These are phyloP conservation scores for Coelopa pilipes DNA, from an alignment of 2,888 invertebrate genomes.

Conservation along the genomic window DNA sequence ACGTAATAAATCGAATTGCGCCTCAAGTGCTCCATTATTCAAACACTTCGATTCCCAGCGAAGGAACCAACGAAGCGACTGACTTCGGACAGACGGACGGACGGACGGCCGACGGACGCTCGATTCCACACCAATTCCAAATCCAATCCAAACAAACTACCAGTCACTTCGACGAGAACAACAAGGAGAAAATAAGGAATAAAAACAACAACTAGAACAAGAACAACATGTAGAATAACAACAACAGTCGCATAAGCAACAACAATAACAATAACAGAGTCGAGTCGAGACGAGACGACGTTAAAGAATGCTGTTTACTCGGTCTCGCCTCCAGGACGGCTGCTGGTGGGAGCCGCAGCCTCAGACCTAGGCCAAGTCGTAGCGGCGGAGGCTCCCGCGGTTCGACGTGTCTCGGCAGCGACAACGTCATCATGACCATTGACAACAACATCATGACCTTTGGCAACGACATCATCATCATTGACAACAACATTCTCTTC, in stretches of 20 bases:
- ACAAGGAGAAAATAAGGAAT: not conserved
- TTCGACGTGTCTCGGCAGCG: not conserved
- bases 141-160: conserved; percentile 4
- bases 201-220: not conserved
- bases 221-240: not conserved
- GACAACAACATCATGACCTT: no score
- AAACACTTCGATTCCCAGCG: conserved; percentile 19
- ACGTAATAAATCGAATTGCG: conserved; percentile 29
- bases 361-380: not conserved
- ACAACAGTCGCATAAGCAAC: not conserved
- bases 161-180: not conserved
- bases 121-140: not conserved
- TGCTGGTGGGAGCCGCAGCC: not conserved
- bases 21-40: conserved; percentile 30
- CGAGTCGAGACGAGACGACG: not conserved
- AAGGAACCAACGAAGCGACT: no score
- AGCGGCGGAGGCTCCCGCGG: conserved; percentile 8
- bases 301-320: no score
- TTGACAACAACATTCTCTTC: no score
- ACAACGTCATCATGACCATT: no score
- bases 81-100: not conserved
- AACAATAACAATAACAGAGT: not conserved
- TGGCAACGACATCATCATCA: no score
- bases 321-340: not conserved
- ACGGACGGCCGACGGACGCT: not conserved